Base-by-base conservation (phyloP, 2,888 invertebrate species). In the Cepaea hortensis region DNA sequence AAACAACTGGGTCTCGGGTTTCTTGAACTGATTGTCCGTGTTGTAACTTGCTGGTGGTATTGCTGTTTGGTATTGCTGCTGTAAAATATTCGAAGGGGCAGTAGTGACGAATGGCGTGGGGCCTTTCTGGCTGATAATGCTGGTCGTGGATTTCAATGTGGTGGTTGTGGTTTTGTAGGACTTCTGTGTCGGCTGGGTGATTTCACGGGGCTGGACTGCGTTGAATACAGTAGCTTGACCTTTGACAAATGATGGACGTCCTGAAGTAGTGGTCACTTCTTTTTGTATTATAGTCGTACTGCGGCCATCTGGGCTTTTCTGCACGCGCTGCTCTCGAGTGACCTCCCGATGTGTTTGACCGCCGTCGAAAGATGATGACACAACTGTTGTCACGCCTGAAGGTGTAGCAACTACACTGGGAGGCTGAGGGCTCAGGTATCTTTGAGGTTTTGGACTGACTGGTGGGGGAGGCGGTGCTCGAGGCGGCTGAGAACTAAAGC, bases 341-440 rank as follows among this genome's bases (percentile, higher is more conserved):
- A 87, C 84, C 75, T 87, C 87, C 55, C 84, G 87, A 35, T 82
- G 83, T 65, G 84, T 84, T 23, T 65, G 80, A 18, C 87, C 87
- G 81, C 84, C 84, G 73, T 87, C 87, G 87, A 87, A 87, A 87
- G 81, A 81, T 23, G 83, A 70, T n/a, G 77, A 77, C 15, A 75
- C 48, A 62, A 46, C n/a, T 68, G 87, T 68, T n/a, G 81, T 79
- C 61, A 77, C 62, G 50, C 84, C 79, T 23, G 84, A 72, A 55
- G 84, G 87, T 55, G 55, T 65, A 46, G 81, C 35, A 9, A 35
- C 23, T 0, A 76, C 35, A 20, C 81, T 62, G 5, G 72, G 80
- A 15, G 81, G 81, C 62, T 46, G 85, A 15, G 80, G 80, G 18
- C n/a, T 62, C 3, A 61, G 35, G 0, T 23, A 20, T 46, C 4